A percentile compares a stretch with the other conserved stretches of the same genome.
Conservation (phyloP, 2,888 invertebrate genomes). For the Hirtodrosophila trivittata region DNA sequence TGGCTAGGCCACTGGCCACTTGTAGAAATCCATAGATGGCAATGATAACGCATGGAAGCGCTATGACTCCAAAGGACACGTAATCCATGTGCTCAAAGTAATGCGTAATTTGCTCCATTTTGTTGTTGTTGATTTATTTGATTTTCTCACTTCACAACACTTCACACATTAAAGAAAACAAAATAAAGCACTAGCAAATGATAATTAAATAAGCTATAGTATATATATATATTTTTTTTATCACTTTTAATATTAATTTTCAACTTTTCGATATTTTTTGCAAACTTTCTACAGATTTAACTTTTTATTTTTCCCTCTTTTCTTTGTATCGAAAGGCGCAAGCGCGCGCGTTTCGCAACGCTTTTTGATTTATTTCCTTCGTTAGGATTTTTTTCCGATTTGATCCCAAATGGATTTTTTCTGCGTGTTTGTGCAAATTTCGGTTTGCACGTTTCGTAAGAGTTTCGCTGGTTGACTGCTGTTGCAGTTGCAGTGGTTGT, state of each 20-base stretch:
- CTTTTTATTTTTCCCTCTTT: conserved; percentile 7
- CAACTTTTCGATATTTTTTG: conserved; percentile 11
- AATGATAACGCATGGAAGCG: conserved; percentile 64
- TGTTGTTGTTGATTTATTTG: neutral
- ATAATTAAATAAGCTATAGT: conserved; percentile 4
- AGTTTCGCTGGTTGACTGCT: conserved; percentile 36
- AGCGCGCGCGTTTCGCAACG: conserved; percentile 1
- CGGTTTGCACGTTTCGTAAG: conserved; percentile 55
- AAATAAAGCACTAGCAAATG: conserved; percentile 16
- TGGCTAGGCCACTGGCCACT: conserved; percentile 62
- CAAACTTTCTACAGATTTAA: conserved; percentile 3
- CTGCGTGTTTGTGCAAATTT: conserved; percentile 20
- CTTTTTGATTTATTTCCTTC: conserved; percentile 3
- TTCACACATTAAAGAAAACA: conserved; percentile 53
- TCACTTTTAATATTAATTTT: conserved; percentile 1
- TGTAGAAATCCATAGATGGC: conserved; percentile 68
- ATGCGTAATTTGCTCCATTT: conserved; percentile 66
- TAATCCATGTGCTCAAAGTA: conserved; percentile 72
- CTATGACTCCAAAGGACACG: conserved; percentile 66
- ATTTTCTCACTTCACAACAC: conserved; percentile 33
- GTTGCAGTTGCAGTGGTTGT: conserved; percentile 12
- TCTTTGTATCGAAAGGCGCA: neutral
- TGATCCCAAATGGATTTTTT: neutral
- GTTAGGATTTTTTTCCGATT: neutral
- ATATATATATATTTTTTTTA: neutral